phyloP scores from a whole-genome alignment of 2,888 invertebrate species.

The Gortyna flavago region DNA sequence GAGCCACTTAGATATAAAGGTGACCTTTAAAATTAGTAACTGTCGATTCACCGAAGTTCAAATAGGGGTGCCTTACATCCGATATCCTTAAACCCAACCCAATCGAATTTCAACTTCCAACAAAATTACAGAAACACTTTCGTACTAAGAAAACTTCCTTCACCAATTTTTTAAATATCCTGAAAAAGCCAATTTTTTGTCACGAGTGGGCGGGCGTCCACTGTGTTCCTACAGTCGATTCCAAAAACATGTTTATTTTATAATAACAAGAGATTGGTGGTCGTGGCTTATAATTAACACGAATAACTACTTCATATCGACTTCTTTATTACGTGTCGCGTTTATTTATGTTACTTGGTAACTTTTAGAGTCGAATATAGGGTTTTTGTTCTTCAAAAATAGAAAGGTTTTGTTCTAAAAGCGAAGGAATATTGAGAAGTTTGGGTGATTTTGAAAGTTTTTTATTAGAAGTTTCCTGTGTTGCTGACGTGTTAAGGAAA shows the following conservation, averaged over 20 bases:
- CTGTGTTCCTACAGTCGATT: slow-evolving; percentile 54
- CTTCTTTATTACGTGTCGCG: slow-evolving; percentile 68
- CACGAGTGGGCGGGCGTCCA: slow-evolving; percentile 69
- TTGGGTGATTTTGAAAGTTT: slow-evolving; percentile 1
- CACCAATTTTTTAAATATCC: slow-evolving; percentile 35
- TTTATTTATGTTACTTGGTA: slow-evolving; percentile 64
- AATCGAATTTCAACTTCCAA: slow-evolving; percentile 6
- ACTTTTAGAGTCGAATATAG: slow-evolving; percentile 13
- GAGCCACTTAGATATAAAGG: neutral
- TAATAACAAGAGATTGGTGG: slow-evolving; percentile 72
- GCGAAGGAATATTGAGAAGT: slow-evolving; percentile 11
- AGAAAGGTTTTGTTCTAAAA: slow-evolving; percentile 12
- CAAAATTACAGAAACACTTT: slow-evolving; percentile 20
- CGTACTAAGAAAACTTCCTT: neutral
- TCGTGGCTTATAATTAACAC: slow-evolving; percentile 67
- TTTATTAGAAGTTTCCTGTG: slow-evolving; percentile 3
- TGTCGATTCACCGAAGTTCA: neutral
- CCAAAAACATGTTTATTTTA: slow-evolving; percentile 71
- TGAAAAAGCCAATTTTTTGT: slow-evolving; percentile 55
- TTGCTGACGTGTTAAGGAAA: slow-evolving; percentile 32
- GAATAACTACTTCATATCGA: slow-evolving; percentile 71
- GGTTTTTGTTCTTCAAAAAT: slow-evolving; percentile 18
- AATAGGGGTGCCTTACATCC: too few relatives aligned
- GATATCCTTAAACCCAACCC: slow-evolving; percentile 7
- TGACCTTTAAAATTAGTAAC: neutral